Conservation (phyloP, 2,113 vertebrate genomes). For the Strix aluco region DNA sequence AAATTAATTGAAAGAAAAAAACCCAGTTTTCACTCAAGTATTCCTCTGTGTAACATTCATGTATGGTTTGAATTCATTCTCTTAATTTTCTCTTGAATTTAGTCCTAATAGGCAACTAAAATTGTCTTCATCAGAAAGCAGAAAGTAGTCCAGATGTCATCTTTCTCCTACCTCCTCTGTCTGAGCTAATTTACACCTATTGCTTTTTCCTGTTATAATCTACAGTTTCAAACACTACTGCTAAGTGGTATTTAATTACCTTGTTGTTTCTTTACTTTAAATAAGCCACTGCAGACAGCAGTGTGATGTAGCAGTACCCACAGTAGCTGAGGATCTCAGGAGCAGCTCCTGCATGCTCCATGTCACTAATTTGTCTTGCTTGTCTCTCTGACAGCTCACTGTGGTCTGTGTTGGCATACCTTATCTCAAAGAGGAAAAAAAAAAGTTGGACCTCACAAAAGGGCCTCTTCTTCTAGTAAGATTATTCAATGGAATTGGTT, state of each 20-base stretch:
- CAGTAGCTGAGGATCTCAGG: background rate
- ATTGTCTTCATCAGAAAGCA: background rate
- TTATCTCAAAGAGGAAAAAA: background rate
- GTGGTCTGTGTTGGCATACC: background rate
- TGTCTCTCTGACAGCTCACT: background rate
- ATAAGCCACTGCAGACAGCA: background rate
- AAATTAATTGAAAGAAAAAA: constrained; percentile 36
- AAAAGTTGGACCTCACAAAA: background rate
- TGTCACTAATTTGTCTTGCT: background rate
- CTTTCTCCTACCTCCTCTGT: background rate
- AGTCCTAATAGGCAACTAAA: background rate
- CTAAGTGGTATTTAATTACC: background rate
- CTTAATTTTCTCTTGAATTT: constrained; percentile 12
- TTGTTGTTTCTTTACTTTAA: background rate
- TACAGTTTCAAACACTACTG: background rate
- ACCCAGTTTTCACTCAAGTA: background rate
- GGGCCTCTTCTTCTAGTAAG: background rate
- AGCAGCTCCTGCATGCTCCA: background rate
- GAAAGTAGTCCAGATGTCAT: background rate
- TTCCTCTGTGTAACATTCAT: background rate
- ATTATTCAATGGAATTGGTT: background rate
- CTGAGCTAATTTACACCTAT: background rate
- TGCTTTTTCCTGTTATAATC: background rate
- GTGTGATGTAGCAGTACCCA: background rate
- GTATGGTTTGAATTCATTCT: background rate